Percentiles rank a stretch among this genome's conserved stretches.
These are phyloP conservation scores for Oncorhynchus clarkii DNA, from an alignment of 2,113 vertebrate species.

Conservation along the genomic window DNA sequence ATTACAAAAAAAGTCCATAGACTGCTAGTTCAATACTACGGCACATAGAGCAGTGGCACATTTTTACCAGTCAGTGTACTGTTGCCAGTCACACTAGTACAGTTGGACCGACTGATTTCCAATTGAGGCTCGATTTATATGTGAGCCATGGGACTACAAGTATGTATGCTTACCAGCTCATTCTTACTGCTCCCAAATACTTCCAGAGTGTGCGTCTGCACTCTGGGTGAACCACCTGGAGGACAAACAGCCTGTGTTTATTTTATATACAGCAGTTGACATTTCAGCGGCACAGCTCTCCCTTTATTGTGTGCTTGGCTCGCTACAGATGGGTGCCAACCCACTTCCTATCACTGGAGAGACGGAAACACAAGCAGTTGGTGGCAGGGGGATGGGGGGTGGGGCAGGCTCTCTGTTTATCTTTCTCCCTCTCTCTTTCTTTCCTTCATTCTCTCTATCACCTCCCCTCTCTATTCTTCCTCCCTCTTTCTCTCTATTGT, in stretches of 20 bases:
- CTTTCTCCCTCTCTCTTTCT: slow-evolving; percentile 12
- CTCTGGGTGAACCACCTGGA: slow-evolving; percentile 49
- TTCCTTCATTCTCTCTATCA: slow-evolving; percentile 29
- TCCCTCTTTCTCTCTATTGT: background rate
- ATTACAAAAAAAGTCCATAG: background rate
- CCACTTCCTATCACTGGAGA: slow-evolving; percentile 56
- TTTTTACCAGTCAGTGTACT: background rate
- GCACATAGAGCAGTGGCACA: background rate
- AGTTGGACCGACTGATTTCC: no score
- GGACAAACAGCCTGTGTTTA: slow-evolving; percentile 51
- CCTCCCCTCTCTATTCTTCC: background rate
- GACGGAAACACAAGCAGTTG: slow-evolving; percentile 29
- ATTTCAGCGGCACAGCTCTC: slow-evolving; percentile 56
- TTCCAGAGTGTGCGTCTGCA: slow-evolving; percentile 23
- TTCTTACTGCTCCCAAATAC: background rate
- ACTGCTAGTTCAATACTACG: background rate
- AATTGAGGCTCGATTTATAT: background rate
- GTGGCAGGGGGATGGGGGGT: slow-evolving; percentile 6
- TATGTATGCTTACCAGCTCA: background rate
- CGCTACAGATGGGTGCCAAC: slow-evolving; percentile 30
- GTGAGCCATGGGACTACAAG: background rate
- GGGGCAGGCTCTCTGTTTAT: background rate
- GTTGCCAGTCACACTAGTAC: background rate
- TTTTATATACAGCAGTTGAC: slow-evolving; percentile 68
- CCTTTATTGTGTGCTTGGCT: slow-evolving; percentile 42